These are phyloP conservation scores for Megastigmus dorsalis DNA, from an alignment of 2,888 invertebrate species.

Conservation along the genomic window DNA sequence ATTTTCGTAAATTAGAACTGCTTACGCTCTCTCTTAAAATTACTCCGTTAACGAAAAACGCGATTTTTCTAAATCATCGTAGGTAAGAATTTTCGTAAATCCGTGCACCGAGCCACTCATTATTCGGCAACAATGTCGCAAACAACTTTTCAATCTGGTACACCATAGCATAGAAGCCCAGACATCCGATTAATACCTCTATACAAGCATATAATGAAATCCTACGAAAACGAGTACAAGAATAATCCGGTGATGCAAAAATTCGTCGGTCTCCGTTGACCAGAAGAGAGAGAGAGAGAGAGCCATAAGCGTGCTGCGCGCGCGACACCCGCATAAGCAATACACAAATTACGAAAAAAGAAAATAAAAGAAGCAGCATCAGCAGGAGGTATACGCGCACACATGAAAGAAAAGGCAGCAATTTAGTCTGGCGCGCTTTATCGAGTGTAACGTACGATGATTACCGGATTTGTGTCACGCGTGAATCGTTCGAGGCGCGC, in stretches of 20 bases:
- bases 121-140: too few relatives aligned
- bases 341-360: conserved; percentile 28
- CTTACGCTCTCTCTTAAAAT: too few relatives aligned
- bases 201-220: not conserved
- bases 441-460: conserved; percentile 36
- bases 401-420: conserved; percentile 4
- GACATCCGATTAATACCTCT: conserved; percentile 4
- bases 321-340: conserved; percentile 25
- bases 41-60: too few relatives aligned
- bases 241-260: conserved; percentile 25
- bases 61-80: too few relatives aligned
- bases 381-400: too few relatives aligned
- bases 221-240: conserved; percentile 4
- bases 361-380: conserved; percentile 1
- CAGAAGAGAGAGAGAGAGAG: too few relatives aligned
- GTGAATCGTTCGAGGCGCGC: conserved; percentile 31
- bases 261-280: conserved; percentile 6
- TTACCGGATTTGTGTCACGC: conserved; percentile 52
- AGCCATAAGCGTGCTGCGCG: too few relatives aligned
- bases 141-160: too few relatives aligned
- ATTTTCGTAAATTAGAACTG: too few relatives aligned
- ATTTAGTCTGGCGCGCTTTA: conserved; percentile 19
- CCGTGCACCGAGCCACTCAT: too few relatives aligned
- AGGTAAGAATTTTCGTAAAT: not conserved
- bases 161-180: not conserved